A percentile compares a stretch with the other conserved stretches of the same genome.
These are phyloP conservation scores for Remorina albescens DNA, from an alignment of 2,797 vertebrate species.

Conservation along the genomic window DNA sequence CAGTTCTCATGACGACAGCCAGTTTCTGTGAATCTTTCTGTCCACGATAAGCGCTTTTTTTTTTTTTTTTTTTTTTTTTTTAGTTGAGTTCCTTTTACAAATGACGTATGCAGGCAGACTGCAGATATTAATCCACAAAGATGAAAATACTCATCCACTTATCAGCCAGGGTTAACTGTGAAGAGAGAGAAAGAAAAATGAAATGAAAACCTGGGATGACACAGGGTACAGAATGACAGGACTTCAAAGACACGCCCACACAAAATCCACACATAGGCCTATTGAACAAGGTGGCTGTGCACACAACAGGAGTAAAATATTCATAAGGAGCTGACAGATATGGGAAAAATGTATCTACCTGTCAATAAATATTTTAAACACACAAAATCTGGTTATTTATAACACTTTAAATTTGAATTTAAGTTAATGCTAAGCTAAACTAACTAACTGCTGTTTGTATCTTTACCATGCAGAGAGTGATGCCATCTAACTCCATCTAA, in stretches of 20 bases:
- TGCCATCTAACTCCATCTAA: neutral
- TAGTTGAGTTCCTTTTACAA: conserved; percentile 48
- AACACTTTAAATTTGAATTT: no score
- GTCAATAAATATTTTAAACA: no score
- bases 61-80: conserved; percentile 19
- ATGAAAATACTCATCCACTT: conserved; percentile 55
- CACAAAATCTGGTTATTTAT: no score
- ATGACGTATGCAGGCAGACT: conserved; percentile 51
- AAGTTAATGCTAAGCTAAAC: neutral
- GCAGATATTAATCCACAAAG: conserved; percentile 46
- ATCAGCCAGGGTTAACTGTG: conserved; percentile 82
- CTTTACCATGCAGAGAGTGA: neutral
- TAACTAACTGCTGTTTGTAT: neutral
- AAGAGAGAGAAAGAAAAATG: conserved; percentile 52
- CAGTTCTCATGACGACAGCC: conserved; percentile 67
- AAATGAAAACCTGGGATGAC: conserved; percentile 62
- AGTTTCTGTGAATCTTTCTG: conserved; percentile 39
- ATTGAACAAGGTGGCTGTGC: conserved; percentile 69
- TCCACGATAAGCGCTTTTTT: conserved; percentile 36
- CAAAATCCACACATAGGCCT: conserved; percentile 64
- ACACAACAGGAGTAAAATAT: conserved; percentile 47
- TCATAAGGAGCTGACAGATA: conserved; percentile 26
- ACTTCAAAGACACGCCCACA: conserved; percentile 71
- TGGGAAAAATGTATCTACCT: conserved; percentile 14
- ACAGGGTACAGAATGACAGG: conserved; percentile 51